A percentile compares a stretch with the other conserved stretches of the same genome.
Conservation (phyloP, 2,888 invertebrate species). For the Siphonodentalium dalli region DNA sequence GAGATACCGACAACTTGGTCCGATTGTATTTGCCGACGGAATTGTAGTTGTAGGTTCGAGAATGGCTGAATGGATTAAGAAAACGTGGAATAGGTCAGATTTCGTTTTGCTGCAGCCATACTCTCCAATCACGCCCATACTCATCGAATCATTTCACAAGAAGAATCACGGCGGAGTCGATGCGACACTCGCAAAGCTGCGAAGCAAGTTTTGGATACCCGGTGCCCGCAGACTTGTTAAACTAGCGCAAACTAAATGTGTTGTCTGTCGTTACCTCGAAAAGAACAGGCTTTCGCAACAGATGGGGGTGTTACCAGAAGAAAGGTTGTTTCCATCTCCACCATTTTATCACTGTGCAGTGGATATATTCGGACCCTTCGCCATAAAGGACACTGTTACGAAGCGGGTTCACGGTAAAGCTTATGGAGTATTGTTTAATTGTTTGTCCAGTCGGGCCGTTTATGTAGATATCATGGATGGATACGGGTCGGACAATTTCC, state of each 20-base stretch:
- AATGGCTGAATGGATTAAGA: constrained; percentile 10
- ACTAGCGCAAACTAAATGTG: neutral
- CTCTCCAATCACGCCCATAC: neutral
- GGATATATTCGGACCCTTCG: constrained; percentile 5
- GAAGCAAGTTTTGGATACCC: constrained; percentile 12
- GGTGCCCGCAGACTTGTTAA: neutral
- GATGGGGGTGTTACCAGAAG: constrained; percentile 3
- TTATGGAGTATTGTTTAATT: constrained; percentile 9
- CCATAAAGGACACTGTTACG: constrained; percentile 7
- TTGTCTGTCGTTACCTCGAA: constrained; percentile 6
- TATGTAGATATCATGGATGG: constrained; percentile 10
- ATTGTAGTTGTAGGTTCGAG: constrained; percentile 3
- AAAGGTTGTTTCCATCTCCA: neutral
- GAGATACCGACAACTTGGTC: no score
- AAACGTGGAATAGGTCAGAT: constrained; percentile 5
- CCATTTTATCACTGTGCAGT: constrained; percentile 5
- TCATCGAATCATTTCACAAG: neutral
- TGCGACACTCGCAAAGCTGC: constrained; percentile 4
- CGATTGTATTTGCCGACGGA: neutral
- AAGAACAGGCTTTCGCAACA: neutral
- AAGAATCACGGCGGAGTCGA: constrained; percentile 7
- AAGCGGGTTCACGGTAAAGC: constrained; percentile 10
- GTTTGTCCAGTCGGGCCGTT: constrained; percentile 1
- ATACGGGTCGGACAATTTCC: constrained; percentile 5
- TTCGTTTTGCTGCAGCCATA: constrained; percentile 5